A percentile compares a stretch with the other conserved stretches of the same genome.
Evolutionary conservation across 1,140 invertebrate species (phyloP).

Genomic region (Nasonia giraulti): DNA sequence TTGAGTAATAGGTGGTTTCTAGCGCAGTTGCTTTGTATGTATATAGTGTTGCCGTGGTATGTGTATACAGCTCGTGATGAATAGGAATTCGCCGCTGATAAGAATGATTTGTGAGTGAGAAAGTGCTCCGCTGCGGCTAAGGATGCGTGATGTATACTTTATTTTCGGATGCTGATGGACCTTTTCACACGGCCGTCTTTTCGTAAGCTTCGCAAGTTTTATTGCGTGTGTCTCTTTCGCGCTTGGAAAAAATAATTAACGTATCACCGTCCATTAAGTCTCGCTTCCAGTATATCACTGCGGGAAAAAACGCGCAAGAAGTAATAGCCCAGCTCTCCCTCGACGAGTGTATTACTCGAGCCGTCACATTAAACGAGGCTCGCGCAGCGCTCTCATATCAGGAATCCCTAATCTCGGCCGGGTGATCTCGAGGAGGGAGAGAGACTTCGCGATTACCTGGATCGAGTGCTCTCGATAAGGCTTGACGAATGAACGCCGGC

Average conservation of each 20-base stretch:
- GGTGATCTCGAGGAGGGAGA: constrained; percentile 5
- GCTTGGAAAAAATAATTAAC: constrained; percentile 1
- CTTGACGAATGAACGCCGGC: constrained; percentile 16
- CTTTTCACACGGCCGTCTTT: neutral
- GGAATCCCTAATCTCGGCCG: neutral
- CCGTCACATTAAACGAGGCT: constrained; percentile 11
- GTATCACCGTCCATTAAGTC: neutral
- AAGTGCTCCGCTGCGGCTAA: neutral
- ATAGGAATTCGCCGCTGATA: neutral
- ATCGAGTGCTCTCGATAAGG: constrained; percentile 29
- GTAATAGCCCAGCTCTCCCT: neutral
- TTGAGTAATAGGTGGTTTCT: neutral
- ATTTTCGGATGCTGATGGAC: neutral
- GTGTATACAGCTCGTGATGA: neutral
- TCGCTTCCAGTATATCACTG: neutral
- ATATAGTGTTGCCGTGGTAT: neutral
- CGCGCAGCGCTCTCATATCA: neutral
- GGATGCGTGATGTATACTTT: neutral
- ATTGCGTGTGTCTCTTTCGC: too few species aligned
- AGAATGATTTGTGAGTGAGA: neutral
- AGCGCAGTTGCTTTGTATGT: neutral
- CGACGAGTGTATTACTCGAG: neutral
- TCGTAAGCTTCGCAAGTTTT: too few species aligned
- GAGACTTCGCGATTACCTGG: constrained; percentile 24
- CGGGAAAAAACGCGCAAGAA: neutral